Base-by-base conservation (phyloP, 23 tunicate genomes). In the Trididemnum clinides region DNA sequence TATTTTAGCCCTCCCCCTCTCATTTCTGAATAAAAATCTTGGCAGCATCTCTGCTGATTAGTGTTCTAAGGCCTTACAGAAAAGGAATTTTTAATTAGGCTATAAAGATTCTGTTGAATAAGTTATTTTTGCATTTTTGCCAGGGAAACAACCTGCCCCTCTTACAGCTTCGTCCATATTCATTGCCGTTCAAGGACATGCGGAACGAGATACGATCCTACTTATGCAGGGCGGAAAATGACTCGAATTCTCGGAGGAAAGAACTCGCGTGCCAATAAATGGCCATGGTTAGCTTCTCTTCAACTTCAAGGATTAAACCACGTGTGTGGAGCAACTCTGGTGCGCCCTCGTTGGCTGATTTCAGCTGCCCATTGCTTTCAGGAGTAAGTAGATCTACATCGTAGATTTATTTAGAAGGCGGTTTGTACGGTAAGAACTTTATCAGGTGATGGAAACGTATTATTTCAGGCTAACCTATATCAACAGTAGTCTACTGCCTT, bases 291-390 rank as follows among this genome's bases (percentile, higher is more conserved):
- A 3, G 90, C 97, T 1, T 87, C 91, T 12, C 65, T 92, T 0
- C 63, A 69, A 2, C 88, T 92, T 0, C 89, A 73, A 0, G 97
- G 97, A 33, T 80, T 87, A 81, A 72, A 73, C 36, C 97, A 92
- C 76, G 88, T 92, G 18, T 92, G 97, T 44, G 97, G 97, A 1
- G 91, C 97, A 33, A 87, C 97, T 44, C 75, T 92, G 20, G 77
- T 92, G 51, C 64, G 64, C 51, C 66, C 65, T 1, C 80, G 69
- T 51, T 92, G 97, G 97, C 34, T 92, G 50, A 28, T 92, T n/a
- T 92, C 97, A 0, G 97, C 97, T 0, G 97, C 97, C 5, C 97
- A 92, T 87, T 92, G 97, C 69, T 87, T 92, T 31, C 91, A 92
- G 20, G 97, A 86, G 97, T 92, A 83, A 78, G 85, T 75, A n/a